Percentiles rank a stretch among this genome's conserved stretches.
Evolutionary conservation across 64 coral and sea anemone species (phyloP).

Genomic region (Montipora efflorescens): DNA sequence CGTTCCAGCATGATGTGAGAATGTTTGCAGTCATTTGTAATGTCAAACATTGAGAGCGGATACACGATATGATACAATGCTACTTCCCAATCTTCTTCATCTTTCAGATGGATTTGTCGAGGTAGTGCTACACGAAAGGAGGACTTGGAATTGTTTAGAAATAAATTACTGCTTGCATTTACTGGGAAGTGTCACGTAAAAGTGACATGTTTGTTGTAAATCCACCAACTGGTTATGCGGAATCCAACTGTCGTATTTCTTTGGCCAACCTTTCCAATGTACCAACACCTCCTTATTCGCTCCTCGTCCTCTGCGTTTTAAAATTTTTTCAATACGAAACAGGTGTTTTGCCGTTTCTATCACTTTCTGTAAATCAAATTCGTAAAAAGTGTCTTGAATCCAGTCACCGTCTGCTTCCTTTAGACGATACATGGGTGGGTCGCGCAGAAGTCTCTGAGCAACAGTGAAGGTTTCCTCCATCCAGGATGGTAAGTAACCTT

Average conservation of each 20-base stretch:
- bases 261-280: neutral
- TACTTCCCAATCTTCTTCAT: neutral
- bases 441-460: neutral
- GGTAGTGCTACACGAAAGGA: neutral
- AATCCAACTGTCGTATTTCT: neutral
- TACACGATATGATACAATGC: neutral
- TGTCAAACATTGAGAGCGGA: neutral
- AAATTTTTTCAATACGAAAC: conserved; percentile 31
- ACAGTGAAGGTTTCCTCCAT: conserved; percentile 55
- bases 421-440: neutral
- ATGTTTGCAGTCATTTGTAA: neutral
- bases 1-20: neutral
- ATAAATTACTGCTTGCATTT: neutral
- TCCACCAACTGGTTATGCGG: neutral
- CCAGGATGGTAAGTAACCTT: neutral
- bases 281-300: conserved; percentile 1
- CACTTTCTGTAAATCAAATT: neutral
- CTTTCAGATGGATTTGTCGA: neutral
- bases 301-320: conserved; percentile 15
- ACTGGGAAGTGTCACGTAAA: neutral
- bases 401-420: too few relatives aligned
- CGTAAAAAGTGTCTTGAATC: conserved; percentile 42
- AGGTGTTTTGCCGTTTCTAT: neutral
- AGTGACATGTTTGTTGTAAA: neutral
- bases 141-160: neutral